Evolutionary conservation across 2,888 invertebrate species (phyloP).

Genomic region (Sipunculus nudus): DNA sequence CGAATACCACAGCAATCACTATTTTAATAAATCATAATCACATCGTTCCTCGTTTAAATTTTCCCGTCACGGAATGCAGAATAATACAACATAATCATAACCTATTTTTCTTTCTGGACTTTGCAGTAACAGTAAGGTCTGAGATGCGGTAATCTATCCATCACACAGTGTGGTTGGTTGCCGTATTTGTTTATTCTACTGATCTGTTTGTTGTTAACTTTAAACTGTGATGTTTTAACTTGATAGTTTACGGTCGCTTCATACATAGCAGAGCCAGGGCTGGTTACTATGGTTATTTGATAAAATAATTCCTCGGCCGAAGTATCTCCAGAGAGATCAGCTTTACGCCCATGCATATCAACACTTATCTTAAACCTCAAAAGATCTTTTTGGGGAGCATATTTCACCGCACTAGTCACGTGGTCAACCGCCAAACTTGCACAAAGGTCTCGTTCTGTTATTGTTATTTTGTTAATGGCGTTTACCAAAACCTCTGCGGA

Average conservation of each 20-base stretch:
- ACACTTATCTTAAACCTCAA: conserved; percentile 77
- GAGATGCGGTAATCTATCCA: conserved; percentile 71
- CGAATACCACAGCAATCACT: no score
- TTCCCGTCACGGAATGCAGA: no score
- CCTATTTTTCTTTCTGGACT: no score
- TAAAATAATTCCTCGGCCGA: conserved; percentile 74
- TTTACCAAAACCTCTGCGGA: conserved; percentile 20
- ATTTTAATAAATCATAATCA: no score
- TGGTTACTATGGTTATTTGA: conserved; percentile 1
- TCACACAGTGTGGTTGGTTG: conserved; percentile 82
- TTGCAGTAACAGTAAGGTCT: conserved; percentile 86
- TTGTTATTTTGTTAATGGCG: conserved; percentile 27
- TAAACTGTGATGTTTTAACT: conserved; percentile 22
- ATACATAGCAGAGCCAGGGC: conserved; percentile 10
- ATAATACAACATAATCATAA: no score
- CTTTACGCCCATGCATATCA: conserved; percentile 86
- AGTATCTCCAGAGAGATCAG: conserved; percentile 78
- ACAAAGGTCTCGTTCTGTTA: conserved; percentile 16
- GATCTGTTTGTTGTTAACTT: conserved; percentile 54
- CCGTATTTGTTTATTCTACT: conserved; percentile 83
- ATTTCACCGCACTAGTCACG: conserved; percentile 25
- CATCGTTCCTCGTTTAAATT: no score
- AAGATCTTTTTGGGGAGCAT: conserved; percentile 65
- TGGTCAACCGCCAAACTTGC: conserved; percentile 13
- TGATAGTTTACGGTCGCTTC: conserved; percentile 46